phyloP scores from a whole-genome alignment of 2,797 vertebrate species.

The Pangasius krempfi region DNA sequence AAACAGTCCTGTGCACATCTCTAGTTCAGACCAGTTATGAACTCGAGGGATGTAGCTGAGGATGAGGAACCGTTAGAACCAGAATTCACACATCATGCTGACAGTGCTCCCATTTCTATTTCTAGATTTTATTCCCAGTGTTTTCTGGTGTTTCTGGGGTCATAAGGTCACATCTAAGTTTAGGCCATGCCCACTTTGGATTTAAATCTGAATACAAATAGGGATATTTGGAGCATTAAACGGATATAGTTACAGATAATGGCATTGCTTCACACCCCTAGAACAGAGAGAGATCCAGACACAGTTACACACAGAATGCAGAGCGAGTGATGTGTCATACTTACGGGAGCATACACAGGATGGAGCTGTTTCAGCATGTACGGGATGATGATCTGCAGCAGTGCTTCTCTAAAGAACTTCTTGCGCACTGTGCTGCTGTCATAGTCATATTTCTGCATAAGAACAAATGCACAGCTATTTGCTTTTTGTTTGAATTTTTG shows the following conservation, averaged over 20 bases:
- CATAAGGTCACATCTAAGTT: not conserved
- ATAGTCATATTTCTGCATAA: conserved; percentile 89
- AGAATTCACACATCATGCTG: not conserved
- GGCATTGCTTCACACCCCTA: no score
- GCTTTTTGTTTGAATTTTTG: not conserved
- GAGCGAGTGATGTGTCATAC: conserved; percentile 46
- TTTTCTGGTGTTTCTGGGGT: not conserved
- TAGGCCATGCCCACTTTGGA: not conserved
- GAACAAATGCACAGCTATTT: not conserved
- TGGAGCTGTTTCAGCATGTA: conserved; percentile 93
- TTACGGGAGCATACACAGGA: conserved; percentile 84
- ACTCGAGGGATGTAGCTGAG: not conserved
- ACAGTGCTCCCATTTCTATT: not conserved
- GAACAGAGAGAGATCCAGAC: not conserved
- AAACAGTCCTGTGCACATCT: no score
- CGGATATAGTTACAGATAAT: not conserved
- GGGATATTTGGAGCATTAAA: no score
- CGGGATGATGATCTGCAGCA: conserved; percentile 94
- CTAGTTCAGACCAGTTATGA: not conserved
- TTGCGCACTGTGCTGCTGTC: conserved; percentile 97
- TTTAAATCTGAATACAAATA: not conserved
- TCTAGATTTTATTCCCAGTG: not conserved
- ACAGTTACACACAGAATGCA: not conserved
- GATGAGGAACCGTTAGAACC: not conserved
- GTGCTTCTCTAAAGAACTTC: conserved; percentile 94